A percentile compares a stretch with the other conserved stretches of the same genome.
Evolutionary conservation across 2,113 vertebrate genomes (phyloP).

Genomic region (Felis chaus): DNA sequence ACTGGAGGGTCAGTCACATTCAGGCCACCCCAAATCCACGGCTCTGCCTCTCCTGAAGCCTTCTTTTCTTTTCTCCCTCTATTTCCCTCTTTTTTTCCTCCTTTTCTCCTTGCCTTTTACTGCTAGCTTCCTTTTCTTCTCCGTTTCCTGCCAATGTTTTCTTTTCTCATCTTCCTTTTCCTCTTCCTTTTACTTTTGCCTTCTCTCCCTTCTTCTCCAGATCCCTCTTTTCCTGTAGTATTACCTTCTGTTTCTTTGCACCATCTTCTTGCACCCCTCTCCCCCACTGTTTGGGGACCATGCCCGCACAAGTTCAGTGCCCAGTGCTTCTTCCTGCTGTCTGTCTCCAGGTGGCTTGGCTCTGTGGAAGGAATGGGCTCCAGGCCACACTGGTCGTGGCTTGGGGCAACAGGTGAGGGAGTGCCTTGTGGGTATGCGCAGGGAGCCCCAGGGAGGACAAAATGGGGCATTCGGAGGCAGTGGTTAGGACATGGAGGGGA

Average conservation of each 20-base stretch:
- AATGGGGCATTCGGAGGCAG: background rate
- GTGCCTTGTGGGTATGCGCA: rapidly evolving
- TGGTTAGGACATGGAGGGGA: background rate
- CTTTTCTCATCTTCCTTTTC: background rate
- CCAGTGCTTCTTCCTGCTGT: background rate
- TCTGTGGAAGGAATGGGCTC: background rate
- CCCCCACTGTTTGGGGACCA: rapidly evolving
- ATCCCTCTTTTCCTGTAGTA: background rate
- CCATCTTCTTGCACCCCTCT: background rate
- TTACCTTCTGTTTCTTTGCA: background rate
- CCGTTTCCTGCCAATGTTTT: background rate
- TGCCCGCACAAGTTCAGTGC: background rate
- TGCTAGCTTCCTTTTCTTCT: background rate
- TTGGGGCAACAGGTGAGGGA: background rate
- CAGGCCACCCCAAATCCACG: background rate
- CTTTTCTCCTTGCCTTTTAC: background rate
- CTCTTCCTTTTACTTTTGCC: background rate
- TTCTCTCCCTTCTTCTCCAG: background rate
- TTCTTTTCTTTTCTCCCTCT: background rate
- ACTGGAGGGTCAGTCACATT: background rate
- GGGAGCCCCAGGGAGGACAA: background rate
- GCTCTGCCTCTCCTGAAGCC: background rate
- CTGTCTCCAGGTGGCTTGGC: background rate
- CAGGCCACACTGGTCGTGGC: background rate
- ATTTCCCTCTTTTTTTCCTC: background rate